Evolutionary conservation across 2,888 invertebrate species (phyloP).

Genomic region (Drosophila merina): DNA sequence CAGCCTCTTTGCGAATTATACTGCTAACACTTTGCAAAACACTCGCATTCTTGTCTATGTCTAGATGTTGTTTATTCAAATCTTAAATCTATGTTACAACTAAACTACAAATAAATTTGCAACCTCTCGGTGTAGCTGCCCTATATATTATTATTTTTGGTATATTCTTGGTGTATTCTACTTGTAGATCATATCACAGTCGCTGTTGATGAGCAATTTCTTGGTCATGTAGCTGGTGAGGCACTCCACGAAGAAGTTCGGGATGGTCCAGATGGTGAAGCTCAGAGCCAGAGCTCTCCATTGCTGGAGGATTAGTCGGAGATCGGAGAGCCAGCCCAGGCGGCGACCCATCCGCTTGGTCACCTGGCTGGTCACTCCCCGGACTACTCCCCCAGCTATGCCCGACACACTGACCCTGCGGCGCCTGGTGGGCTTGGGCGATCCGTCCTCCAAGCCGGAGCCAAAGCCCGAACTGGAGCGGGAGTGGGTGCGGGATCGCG

Average conservation of each 20-base stretch:
- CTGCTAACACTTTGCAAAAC: conserved; percentile 11
- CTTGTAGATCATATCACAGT: conserved; percentile 82
- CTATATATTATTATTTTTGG: not conserved
- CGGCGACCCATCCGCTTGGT: conserved; percentile 53
- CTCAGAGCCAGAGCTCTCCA: conserved; percentile 57
- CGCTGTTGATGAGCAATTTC: conserved; percentile 75
- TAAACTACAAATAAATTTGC: conserved; percentile 59
- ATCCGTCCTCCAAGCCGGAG: conserved; percentile 9
- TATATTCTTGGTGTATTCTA: conserved; percentile 3
- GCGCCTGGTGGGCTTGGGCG: conserved; percentile 24
- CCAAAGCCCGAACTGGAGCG: conserved; percentile 26
- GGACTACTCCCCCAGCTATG: conserved; percentile 56
- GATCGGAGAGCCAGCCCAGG: conserved; percentile 64
- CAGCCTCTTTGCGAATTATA: conserved; percentile 3
- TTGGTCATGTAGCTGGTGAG: conserved; percentile 73
- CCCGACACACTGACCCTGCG: conserved; percentile 62
- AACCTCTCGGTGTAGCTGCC: conserved; percentile 51
- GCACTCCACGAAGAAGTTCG: conserved; percentile 71
- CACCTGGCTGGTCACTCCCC: conserved; percentile 57
- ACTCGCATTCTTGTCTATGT: conserved; percentile 45
- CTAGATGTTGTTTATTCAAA: conserved; percentile 60
- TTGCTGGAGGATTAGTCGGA: conserved; percentile 53
- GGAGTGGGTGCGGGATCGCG: conserved; percentile 28
- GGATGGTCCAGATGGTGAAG: conserved; percentile 79
- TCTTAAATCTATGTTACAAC: conserved; percentile 25